These are phyloP conservation scores for Eulithis prunata DNA, from an alignment of 2,888 invertebrate species.

Conservation along the genomic window DNA sequence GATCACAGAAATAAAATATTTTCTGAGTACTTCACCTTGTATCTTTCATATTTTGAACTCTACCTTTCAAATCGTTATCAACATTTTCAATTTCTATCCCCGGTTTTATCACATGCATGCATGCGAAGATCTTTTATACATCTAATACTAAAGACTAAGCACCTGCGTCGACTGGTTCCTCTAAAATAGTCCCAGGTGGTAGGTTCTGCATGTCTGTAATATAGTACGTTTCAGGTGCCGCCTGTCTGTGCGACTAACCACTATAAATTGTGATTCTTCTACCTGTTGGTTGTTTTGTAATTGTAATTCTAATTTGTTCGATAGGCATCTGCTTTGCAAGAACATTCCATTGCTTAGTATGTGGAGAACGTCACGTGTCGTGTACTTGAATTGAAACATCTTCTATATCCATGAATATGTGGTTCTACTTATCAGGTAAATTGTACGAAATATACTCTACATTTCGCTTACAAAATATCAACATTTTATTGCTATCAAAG, in stretches of 20 bases:
- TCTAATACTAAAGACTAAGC: constrained; percentile 12
- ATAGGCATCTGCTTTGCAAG: constrained; percentile 29
- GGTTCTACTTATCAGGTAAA: too few relatives aligned
- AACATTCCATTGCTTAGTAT: constrained; percentile 18
- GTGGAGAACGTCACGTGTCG: constrained; percentile 17
- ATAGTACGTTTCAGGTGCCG: constrained; percentile 42
- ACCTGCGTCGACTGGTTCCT: constrained; percentile 34
- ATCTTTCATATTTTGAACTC: too few relatives aligned
- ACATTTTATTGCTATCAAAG: background rate
- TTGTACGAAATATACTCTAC: background rate
- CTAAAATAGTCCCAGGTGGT: constrained; percentile 53
- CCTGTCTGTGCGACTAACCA: constrained; percentile 13
- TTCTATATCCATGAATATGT: too few relatives aligned
- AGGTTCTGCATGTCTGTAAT: background rate
- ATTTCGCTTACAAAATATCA: background rate
- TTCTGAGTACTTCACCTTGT: too few relatives aligned
- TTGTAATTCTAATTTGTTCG: constrained; percentile 37
- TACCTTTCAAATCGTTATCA: background rate
- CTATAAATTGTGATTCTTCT: constrained; percentile 56
- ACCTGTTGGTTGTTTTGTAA: constrained; percentile 31
- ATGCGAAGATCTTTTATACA: background rate
- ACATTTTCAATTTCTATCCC: background rate
- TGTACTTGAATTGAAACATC: background rate
- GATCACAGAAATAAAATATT: too few relatives aligned
- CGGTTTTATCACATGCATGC: background rate